Evolutionary conservation across 1,140 invertebrate species (phyloP).

Genomic region (Ceratosolen solmsi): DNA sequence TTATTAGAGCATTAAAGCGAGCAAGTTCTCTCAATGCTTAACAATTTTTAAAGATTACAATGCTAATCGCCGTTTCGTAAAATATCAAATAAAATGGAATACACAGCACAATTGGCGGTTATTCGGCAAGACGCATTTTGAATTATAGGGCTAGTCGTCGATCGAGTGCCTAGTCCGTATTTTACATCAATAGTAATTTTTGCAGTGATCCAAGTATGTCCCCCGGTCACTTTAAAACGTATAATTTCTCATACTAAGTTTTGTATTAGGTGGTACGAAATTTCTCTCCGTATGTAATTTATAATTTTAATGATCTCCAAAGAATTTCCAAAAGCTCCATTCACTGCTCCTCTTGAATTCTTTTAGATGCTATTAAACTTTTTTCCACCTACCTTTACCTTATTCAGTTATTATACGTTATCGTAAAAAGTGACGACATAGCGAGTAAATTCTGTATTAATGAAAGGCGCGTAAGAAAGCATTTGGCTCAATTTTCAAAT

Average conservation of each 20-base stretch:
- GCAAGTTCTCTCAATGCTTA: background rate
- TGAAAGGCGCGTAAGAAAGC: background rate
- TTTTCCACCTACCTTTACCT: background rate
- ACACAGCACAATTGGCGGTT: background rate
- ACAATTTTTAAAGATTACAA: background rate
- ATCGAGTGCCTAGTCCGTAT: background rate
- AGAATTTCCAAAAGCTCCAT: background rate
- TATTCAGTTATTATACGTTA: background rate
- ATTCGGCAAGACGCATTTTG: background rate
- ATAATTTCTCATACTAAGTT: conserved; percentile 3
- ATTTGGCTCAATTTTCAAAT: background rate
- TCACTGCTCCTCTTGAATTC: background rate
- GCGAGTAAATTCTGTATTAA: background rate
- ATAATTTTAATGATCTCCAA: background rate
- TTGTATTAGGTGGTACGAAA: background rate
- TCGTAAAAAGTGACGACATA: background rate
- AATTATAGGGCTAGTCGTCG: background rate
- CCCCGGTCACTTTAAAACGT: background rate
- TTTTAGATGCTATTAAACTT: background rate
- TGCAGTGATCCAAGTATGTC: background rate
- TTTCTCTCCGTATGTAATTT: background rate
- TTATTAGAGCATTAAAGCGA: background rate
- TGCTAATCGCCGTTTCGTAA: background rate
- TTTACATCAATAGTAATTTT: background rate
- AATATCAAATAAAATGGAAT: background rate